These are phyloP conservation scores for Orthonychiurus folsomi DNA, from an alignment of 2,888 invertebrate species.

Conservation along the genomic window DNA sequence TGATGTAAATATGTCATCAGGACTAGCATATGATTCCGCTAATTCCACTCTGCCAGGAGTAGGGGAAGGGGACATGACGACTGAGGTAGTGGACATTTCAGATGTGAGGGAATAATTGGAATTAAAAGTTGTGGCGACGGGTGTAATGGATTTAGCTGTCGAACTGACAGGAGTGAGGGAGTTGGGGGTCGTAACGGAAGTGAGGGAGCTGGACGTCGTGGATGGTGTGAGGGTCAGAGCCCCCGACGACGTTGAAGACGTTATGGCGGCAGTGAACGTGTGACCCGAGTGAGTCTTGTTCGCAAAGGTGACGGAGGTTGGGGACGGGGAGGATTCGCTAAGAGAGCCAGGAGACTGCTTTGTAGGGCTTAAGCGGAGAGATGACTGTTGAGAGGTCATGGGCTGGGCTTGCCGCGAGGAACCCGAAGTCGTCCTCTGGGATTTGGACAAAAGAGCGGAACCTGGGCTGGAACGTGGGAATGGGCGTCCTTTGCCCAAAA, in stretches of 20 bases:
- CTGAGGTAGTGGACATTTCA: conserved; percentile 37
- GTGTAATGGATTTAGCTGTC: conserved; percentile 32
- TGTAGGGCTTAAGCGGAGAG: conserved; percentile 41
- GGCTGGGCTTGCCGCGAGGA: conserved; percentile 9
- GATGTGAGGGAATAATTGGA: conserved; percentile 39
- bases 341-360: conserved; percentile 43
- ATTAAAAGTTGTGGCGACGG: conserved; percentile 34
- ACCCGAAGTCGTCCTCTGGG: conserved; percentile 34
- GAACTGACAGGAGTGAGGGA: conserved; percentile 37
- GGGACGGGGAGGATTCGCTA: conserved; percentile 42
- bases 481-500: conserved; percentile 38
- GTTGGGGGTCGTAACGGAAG: conserved; percentile 38
- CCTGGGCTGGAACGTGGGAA: conserved; percentile 39
- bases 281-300: neutral
- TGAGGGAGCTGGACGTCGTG: conserved; percentile 38
- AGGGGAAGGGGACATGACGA: conserved; percentile 27
- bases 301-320: conserved; percentile 15
- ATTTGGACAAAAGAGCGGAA: conserved; percentile 39
- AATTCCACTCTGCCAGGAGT: conserved; percentile 20
- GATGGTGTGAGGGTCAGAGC: conserved; percentile 38
- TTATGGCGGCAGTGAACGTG: conserved; percentile 12
- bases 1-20: conserved; percentile 35
- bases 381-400: conserved; percentile 24
- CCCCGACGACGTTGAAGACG: conserved; percentile 21
- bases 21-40: conserved; percentile 15